Evolutionary conservation across 2,113 vertebrate genomes (phyloP), one percentile per base, ranked within the genome.

Genomic region (Rhinoderma darwinii): DNA sequence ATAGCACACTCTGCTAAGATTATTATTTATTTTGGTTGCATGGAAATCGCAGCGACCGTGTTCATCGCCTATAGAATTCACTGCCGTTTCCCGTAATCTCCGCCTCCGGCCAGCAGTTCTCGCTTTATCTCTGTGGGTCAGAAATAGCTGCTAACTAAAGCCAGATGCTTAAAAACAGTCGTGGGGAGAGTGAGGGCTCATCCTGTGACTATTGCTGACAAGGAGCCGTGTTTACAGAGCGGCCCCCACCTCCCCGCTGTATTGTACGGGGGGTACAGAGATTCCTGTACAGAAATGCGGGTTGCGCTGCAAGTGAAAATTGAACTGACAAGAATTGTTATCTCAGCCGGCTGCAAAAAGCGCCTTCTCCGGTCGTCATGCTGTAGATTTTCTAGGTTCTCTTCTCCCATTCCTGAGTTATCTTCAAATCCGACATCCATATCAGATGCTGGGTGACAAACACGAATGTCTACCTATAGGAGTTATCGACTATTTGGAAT

Each of bases 391-490:
- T 17, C 17, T 51, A 51, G 15, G 50, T 51, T 51, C 2, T 14
- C 12, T 8, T 50, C 6, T 50, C 47, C 47, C 27, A 22, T 20
- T 15, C 18, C 15, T 1, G 12, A 22, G 54, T 56, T 47, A 8
- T 47, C 44, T 47, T 12, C 44, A 47, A 47, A 47, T 90, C 91
- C n/a, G n/a, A n/a, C n/a, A n/a, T n/a, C n/a, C n/a, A n/a, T n/a
- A n/a, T n/a, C n/a, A n/a, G n/a, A n/a, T n/a, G n/a, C n/a, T n/a
- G n/a, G n/a, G n/a, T n/a, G n/a, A n/a, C n/a, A n/a, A 11, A 11
- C 44, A 47, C 1, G 7, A 3, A 12, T 47, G 44, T 47, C 44
- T 47, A 12, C 44, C 44, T 47, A 47, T 8, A 47, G 44, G 7
- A 47, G n/a, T n/a, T n/a, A n/a, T n/a, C n/a, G n/a, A n/a, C n/a